Evolutionary conservation across 2,888 invertebrate species (phyloP).

Genomic region (Melinaea marsaeus): DNA sequence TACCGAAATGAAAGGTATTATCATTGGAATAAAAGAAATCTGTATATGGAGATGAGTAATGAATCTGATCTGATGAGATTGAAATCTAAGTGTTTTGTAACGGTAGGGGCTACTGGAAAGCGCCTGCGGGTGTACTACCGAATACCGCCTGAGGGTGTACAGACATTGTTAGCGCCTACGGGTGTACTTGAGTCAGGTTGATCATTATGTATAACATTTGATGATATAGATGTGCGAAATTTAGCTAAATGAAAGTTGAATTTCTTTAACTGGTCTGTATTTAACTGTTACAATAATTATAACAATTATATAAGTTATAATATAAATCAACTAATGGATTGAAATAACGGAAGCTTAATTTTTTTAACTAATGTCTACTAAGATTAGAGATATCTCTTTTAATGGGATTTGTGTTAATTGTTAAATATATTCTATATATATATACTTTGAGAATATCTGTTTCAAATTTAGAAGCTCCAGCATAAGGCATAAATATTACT

Average conservation of each 20-base stretch:
- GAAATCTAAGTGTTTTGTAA: slow-evolving; percentile 33
- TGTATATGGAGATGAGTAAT: slow-evolving; percentile 33
- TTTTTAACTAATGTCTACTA: neutral
- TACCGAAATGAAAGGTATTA: slow-evolving; percentile 41
- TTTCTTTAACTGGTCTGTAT: neutral
- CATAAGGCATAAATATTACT: no score
- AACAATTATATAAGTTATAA: neutral
- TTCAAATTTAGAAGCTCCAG: no score
- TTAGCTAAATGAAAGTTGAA: slow-evolving; percentile 1
- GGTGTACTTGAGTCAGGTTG: slow-evolving; percentile 23
- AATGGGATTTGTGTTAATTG: neutral
- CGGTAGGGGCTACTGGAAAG: slow-evolving; percentile 38
- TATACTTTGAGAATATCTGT: neutral
- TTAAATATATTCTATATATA: neutral
- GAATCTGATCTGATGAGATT: slow-evolving; percentile 37
- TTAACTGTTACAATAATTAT: no score
- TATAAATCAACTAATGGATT: neutral
- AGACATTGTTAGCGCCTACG: slow-evolving; percentile 49
- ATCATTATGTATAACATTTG: neutral
- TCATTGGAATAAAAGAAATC: slow-evolving; percentile 30
- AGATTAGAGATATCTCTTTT: neutral
- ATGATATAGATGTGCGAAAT: slow-evolving; percentile 3
- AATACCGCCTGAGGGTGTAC: slow-evolving; percentile 1
- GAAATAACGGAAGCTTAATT: neutral
- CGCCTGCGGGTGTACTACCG: slow-evolving; percentile 42